A percentile compares a stretch with the other conserved stretches of the same genome.
phyloP scores from a whole-genome alignment of 2,113 vertebrate genomes.

The Crotalus tigris region DNA sequence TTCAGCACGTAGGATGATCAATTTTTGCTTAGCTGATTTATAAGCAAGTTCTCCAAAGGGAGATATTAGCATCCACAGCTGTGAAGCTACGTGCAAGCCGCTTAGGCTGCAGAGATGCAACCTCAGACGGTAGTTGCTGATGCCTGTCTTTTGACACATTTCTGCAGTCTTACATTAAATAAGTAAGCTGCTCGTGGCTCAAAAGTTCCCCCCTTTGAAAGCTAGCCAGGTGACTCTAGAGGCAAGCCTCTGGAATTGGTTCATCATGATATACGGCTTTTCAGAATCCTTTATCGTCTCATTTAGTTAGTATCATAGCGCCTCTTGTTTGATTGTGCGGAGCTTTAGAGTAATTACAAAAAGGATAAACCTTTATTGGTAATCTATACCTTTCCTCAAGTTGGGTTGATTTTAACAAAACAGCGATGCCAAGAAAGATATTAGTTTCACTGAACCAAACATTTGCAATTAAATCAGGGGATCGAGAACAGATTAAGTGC shows the following conservation, averaged over 20 bases:
- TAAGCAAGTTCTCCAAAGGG: not conserved
- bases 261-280: constrained; percentile 56
- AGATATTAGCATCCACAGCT: not conserved
- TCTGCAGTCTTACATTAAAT: not conserved
- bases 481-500: constrained; percentile 62
- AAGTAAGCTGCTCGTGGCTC: constrained; percentile 5
- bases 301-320: constrained; percentile 57
- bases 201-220: constrained; percentile 29
- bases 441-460: constrained; percentile 64
- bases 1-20: constrained; percentile 23
- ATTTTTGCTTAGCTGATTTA: constrained; percentile 31
- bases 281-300: constrained; percentile 58
- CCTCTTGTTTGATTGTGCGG: constrained; percentile 52
- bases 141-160: not conserved
- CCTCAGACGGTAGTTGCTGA: not conserved
- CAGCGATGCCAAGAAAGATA: constrained; percentile 64
- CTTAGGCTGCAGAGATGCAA: not conserved
- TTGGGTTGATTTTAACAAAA: constrained; percentile 68
- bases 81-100: not conserved
- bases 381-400: constrained; percentile 66
- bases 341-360: constrained; percentile 68
- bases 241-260: constrained; percentile 38
- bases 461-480: constrained; percentile 65
- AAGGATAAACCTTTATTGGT: constrained; percentile 65
- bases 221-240: constrained; percentile 24